Conservation (phyloP, 1,140 invertebrate genomes). For the Hermetia illucens region DNA sequence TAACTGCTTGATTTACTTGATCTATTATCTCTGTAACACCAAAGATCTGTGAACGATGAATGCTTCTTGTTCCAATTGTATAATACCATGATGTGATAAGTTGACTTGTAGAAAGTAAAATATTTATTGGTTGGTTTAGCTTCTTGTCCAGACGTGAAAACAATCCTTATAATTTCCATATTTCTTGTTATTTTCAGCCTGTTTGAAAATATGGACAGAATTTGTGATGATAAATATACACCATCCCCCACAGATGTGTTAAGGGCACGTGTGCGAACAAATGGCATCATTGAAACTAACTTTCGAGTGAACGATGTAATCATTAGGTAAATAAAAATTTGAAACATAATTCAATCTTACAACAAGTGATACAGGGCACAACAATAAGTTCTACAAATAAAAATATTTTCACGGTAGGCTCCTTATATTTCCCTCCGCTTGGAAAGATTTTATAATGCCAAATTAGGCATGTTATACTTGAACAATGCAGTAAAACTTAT, state of each 20-base stretch:
- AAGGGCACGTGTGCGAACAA: conserved; percentile 55
- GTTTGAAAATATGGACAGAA: conserved; percentile 53
- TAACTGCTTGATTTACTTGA: not conserved
- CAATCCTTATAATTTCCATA: too few species aligned
- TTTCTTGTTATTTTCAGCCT: conserved; percentile 33
- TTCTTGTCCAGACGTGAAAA: too few species aligned
- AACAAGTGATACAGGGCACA: too few species aligned
- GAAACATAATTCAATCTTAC: not conserved
- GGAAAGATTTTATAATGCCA: not conserved
- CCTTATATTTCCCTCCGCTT: too few species aligned
- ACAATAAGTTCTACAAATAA: too few species aligned
- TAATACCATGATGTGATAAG: too few species aligned
- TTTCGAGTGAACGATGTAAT: conserved; percentile 56
- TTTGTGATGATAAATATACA: conserved; percentile 48
- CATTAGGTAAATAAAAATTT: conserved; percentile 30
- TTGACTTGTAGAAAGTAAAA: too few species aligned
- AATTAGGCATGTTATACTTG: not conserved
- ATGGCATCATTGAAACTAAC: conserved; percentile 62
- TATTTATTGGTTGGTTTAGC: too few species aligned
- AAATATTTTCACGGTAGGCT: too few species aligned
- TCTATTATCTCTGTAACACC: not conserved
- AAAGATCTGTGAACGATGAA: not conserved
- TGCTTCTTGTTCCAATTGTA: not conserved
- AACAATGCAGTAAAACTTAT: not conserved
- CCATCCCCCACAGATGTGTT: conserved; percentile 59